These are phyloP conservation scores for Papilio elwesi DNA, from an alignment of 2,888 invertebrate species.

Conservation along the genomic window DNA sequence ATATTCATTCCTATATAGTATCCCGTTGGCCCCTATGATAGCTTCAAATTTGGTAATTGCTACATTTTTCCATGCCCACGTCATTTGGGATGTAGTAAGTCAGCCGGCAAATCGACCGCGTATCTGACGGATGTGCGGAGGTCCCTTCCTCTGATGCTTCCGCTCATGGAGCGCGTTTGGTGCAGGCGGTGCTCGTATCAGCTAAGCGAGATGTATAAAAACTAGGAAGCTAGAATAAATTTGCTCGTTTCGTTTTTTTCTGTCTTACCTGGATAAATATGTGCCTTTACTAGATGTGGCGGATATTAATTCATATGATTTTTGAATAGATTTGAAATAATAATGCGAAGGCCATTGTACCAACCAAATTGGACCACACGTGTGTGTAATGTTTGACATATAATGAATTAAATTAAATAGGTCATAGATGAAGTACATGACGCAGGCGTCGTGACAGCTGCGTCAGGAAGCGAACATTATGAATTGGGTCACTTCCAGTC, in stretches of 20 bases:
- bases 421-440: background rate
- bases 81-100: slow-evolving; percentile 20
- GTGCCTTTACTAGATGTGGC: too few relatives aligned
- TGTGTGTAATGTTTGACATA: too few relatives aligned
- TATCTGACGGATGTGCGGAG: slow-evolving; percentile 59
- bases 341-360: too few relatives aligned
- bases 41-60: background rate
- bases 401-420: too few relatives aligned
- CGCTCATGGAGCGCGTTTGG: slow-evolving; percentile 48
- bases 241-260: background rate
- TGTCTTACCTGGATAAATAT: background rate
- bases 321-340: too few relatives aligned
- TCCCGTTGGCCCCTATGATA: too few relatives aligned
- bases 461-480: slow-evolving; percentile 3
- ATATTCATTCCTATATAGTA: background rate
- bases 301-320: too few relatives aligned
- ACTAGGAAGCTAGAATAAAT: background rate
- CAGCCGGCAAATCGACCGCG: slow-evolving; percentile 26
- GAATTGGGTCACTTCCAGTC: slow-evolving; percentile 21
- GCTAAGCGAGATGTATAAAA: background rate
- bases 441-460: background rate
- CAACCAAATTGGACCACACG: too few relatives aligned
- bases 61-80: background rate
- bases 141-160: slow-evolving; percentile 61
- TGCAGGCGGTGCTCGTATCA: background rate